Conservation (phyloP, 2,888 invertebrate genomes). For the Plebejus melissa region DNA sequence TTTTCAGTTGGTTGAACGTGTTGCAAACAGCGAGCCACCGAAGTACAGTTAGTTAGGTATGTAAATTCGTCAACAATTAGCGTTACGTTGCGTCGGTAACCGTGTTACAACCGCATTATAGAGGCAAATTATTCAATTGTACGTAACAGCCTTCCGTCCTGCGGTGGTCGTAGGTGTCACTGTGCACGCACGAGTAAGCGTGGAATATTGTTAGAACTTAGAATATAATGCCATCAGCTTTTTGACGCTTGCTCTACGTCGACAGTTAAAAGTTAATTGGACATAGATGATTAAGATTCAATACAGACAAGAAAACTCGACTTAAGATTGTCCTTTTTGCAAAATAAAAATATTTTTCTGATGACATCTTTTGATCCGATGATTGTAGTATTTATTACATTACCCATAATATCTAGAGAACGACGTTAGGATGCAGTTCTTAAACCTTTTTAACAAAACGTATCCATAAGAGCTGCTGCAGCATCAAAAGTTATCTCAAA, state of each 20-base stretch:
- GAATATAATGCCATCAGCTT: neutral
- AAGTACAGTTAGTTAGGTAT: slow-evolving; percentile 19
- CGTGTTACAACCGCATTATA: slow-evolving; percentile 18
- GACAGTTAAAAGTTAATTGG: neutral
- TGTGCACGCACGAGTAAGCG: neutral
- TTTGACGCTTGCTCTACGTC: too few relatives aligned
- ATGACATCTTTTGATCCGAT: too few relatives aligned
- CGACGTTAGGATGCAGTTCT: too few relatives aligned
- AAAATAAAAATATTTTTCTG: neutral
- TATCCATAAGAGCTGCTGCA: neutral
- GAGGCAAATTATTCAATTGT: slow-evolving; percentile 20
- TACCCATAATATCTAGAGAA: too few relatives aligned
- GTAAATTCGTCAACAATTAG: slow-evolving; percentile 18
- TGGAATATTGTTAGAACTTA: neutral
- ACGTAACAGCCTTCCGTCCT: slow-evolving; percentile 22
- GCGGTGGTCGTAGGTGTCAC: slow-evolving; percentile 18
- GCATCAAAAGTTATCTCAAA: neutral
- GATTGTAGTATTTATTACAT: too few relatives aligned
- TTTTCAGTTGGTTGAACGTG: neutral
- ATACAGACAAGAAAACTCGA: too few relatives aligned
- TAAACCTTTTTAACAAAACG: neutral
- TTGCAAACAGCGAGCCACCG: neutral
- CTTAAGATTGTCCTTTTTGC: neutral
- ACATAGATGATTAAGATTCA: neutral
- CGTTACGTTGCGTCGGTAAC: slow-evolving; percentile 21